Conservation (phyloP, 2,888 invertebrate genomes). For the Choreutis nemorana region DNA sequence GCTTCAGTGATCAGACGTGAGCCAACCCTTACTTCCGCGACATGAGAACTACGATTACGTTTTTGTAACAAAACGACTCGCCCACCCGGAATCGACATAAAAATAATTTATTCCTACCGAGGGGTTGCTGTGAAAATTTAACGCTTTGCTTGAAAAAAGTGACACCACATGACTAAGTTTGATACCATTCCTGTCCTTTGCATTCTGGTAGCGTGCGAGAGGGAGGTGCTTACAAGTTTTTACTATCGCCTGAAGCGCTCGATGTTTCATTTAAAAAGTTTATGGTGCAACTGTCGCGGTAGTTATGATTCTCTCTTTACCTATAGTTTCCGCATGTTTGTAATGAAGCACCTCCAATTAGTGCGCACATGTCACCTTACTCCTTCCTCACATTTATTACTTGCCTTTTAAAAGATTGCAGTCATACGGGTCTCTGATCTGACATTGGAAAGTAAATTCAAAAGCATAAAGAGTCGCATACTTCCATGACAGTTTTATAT, state of each 20-base stretch:
- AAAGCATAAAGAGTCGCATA: too few species aligned
- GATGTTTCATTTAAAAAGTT: constrained; percentile 36
- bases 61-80: constrained; percentile 40
- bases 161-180: constrained; percentile 42
- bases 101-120: constrained; percentile 53
- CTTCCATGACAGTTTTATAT: too few species aligned
- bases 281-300: constrained; percentile 45
- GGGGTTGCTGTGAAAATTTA: constrained; percentile 58
- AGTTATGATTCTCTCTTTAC: too few species aligned
- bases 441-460: too few species aligned
- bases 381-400: too few species aligned
- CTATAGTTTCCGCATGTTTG: constrained; percentile 31
- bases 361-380: constrained; percentile 15
- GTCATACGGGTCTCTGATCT: too few species aligned
- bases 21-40: constrained; percentile 52
- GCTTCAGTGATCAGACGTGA: constrained; percentile 29
- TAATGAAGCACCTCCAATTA: constrained; percentile 29
- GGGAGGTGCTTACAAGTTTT: constrained; percentile 26
- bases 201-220: constrained; percentile 19
- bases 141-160: constrained; percentile 46
- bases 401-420: too few species aligned
- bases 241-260: constrained; percentile 33
- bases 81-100: constrained; percentile 60
- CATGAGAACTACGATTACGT: constrained; percentile 34
- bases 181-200: constrained; percentile 29